Conservation (phyloP, 35 echinoderm and acorn worm species). For the Lytechinus pictus region DNA sequence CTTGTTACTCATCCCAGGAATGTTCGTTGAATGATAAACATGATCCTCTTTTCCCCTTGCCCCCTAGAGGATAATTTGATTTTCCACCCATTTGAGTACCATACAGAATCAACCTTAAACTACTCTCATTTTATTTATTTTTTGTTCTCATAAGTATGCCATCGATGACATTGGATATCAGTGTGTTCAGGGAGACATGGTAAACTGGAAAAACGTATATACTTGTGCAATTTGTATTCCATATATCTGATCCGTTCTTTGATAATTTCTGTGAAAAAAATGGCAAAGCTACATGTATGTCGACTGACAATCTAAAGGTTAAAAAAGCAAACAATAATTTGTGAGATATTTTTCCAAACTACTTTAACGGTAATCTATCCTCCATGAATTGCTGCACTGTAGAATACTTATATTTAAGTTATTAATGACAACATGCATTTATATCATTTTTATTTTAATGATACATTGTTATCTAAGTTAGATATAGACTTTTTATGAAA, state of each 20-base stretch:
- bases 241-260: background rate
- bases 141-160: background rate
- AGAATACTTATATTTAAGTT: too few relatives aligned
- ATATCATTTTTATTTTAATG: too few relatives aligned
- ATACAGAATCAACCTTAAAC: background rate
- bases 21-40: conserved; percentile 47
- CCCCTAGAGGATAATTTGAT: conserved; percentile 45
- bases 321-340: too few relatives aligned
- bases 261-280: too few relatives aligned
- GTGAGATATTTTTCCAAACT: too few relatives aligned
- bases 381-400: too few relatives aligned
- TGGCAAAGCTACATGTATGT: too few relatives aligned
- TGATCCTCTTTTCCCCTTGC: conserved; percentile 16
- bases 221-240: background rate
- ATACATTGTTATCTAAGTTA: background rate
- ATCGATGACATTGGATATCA: conserved; percentile 21
- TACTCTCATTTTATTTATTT: background rate
- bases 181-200: background rate
- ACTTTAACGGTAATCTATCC: too few relatives aligned
- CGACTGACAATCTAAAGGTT: too few relatives aligned
- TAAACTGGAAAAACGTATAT: background rate
- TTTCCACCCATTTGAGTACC: conserved; percentile 16
- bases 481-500: background rate
- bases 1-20: conserved; percentile 43
- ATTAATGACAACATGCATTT: too few relatives aligned